These are phyloP conservation scores for Barnardius zonarius DNA, from an alignment of 2,113 vertebrate species.

Conservation along the genomic window DNA sequence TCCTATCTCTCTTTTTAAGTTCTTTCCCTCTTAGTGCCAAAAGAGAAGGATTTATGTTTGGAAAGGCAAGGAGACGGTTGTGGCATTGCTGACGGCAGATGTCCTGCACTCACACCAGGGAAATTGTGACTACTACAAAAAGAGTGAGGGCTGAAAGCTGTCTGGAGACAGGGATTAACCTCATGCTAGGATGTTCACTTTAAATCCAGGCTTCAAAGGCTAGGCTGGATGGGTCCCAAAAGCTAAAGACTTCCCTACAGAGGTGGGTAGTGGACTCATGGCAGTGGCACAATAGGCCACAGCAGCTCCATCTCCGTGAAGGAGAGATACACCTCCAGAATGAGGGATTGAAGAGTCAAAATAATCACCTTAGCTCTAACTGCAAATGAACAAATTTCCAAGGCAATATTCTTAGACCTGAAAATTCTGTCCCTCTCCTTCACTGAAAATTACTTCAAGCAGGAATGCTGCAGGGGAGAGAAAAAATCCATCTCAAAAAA, in stretches of 20 bases:
- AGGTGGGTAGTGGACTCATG: not conserved
- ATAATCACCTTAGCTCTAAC: constrained; percentile 25
- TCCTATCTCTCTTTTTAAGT: not conserved
- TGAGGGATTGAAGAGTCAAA: not conserved
- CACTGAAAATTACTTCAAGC: constrained; percentile 22
- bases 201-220: not conserved
- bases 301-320: not conserved
- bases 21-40: not conserved
- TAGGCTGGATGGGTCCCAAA: not conserved
- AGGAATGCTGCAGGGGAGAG: not conserved
- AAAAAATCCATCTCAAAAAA: constrained; percentile 2
- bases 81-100: not conserved
- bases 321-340: not conserved
- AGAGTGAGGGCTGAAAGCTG: not conserved
- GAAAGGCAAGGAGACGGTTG: not conserved
- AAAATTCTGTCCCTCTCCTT: not conserved
- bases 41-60: not conserved
- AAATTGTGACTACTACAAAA: not conserved
- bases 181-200: not conserved
- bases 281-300: not conserved
- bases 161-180: not conserved
- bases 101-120: not conserved
- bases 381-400: constrained; percentile 39
- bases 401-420: constrained; percentile 31
- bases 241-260: not conserved